These are phyloP conservation scores for Egretta garzetta DNA, from an alignment of 2,113 vertebrate species.

Conservation along the genomic window DNA sequence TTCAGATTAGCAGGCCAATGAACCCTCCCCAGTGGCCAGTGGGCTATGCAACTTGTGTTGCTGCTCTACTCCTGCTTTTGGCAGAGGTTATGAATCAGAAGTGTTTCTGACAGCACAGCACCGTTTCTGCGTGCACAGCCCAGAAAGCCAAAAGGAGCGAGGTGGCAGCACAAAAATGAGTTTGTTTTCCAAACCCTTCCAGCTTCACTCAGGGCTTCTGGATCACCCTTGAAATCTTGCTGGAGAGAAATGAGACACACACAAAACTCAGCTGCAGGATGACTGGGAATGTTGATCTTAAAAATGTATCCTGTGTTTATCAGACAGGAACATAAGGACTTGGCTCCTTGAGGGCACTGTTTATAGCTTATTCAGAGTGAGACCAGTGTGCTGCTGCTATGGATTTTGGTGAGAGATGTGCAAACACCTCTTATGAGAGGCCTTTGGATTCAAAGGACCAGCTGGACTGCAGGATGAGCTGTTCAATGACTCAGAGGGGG, in stretches of 20 bases:
- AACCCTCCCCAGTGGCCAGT: neutral
- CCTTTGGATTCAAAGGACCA: neutral
- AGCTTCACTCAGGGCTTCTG: neutral
- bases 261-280: neutral
- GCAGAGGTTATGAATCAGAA: slow-evolving; percentile 20
- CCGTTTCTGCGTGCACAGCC: neutral
- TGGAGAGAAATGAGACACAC: neutral
- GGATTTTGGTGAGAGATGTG: neutral
- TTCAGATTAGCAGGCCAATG: slow-evolving; percentile 39
- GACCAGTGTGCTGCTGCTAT: neutral
- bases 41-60: neutral
- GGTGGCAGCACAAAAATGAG: neutral
- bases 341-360: neutral
- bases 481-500: neutral
- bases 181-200: neutral
- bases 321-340: neutral
- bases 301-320: slow-evolving; percentile 1
- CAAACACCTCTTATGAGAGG: neutral
- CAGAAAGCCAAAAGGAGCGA: neutral
- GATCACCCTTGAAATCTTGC: neutral
- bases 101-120: slow-evolving; percentile 17
- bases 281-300: neutral
- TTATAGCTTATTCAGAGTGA: neutral
- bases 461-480: neutral
- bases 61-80: neutral